Evolutionary conservation across 2,797 vertebrate species (phyloP), one percentile per base, ranked within the genome.

Genomic region (Lycodopsis pacificus): DNA sequence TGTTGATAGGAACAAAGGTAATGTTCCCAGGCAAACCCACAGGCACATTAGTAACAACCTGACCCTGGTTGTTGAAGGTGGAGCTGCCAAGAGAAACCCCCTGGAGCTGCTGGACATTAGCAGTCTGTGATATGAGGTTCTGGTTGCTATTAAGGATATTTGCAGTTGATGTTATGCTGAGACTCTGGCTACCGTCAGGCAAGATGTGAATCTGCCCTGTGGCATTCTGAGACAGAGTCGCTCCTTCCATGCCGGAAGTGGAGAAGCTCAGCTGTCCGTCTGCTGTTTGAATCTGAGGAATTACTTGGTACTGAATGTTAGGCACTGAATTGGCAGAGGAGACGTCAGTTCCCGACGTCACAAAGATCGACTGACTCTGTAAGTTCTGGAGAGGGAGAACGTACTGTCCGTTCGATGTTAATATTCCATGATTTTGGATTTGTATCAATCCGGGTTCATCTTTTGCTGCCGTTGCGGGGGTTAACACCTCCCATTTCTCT

Each of bases 281-380:
- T 80, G 97, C 93, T 76, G 97, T 97, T 93, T 99, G 98, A 93
- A 99, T 96, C 94, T 99, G 98, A 95, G 98, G 98, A 95, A 99
- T 99, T 94, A 99, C 98, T 96, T 99, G 98, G 95, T 99, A 99
- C 79, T 99, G 98, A 94, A 99, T 98, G 87, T 96, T 99, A 96
- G 98, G 97, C 96, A 99, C 97, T 93, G 97, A 95, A 82, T 94
- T 95, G 96, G 96, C 95, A 88, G 97, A 96, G 79, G 97, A 96
- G 83, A 96, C 90, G 84, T 99, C 97, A 69, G 96, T 96, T 95
- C 97, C 98, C 82, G 97, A 96, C 62, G 98, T 96, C 93, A 99
- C 97, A 95, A 98, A 99, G 90, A 99, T 97, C 89, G 97, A 96
- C 86, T 99, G 98, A 96, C 96, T 98, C 92, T 99, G 97, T 91